Base-by-base conservation (phyloP, 2,888 invertebrate genomes). In the Caenorhabditis virilis region DNA sequence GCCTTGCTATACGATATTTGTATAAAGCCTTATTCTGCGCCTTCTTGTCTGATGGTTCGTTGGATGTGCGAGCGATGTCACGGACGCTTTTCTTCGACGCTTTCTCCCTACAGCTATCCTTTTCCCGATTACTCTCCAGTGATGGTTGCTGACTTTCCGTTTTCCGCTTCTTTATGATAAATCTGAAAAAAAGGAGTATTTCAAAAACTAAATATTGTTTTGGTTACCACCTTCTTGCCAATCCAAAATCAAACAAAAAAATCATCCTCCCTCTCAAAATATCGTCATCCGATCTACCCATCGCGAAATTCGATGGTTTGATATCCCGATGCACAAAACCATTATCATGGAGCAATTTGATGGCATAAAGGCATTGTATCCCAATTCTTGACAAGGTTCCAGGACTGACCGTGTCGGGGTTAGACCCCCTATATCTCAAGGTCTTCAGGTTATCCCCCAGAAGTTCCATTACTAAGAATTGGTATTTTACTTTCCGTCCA, bases 271-370 rank as follows among this genome's bases (percentile, higher is more conserved):
- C 30, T 5, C 27, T 18, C 9, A 36, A 16, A 15, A 39, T 39
- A 2, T 33, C n/a, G n/a, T 15, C 23, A 1, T 45, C 23, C 2
- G 20, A 30, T n/a, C 25, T 0, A 4, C 54, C 60, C 18, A 60
- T 49, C 3, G 54, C 60, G n/a, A 74, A 74, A 41, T 70, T 73
- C 15, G 48, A 50, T 11, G 74, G 64, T 30, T 67, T 67, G 20
- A 74, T 56, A 41, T 74, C 73, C 16, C 72, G 30, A 36, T 73
- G 72, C 6, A 74, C 48, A 47, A 66, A 74, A 20, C 74, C 74
- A 20, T 27, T 18, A 33, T 74, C 68, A 36, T 74, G 74, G 13
- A 74, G 36, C 20, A 65, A 18, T 50, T 74, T 74, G 13, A 74
- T 33, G 27, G 48, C 55, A 38, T 51, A 55, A 4, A 61, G 22